Conservation (phyloP, 2,888 invertebrate species). For the Epiblema foenella region DNA sequence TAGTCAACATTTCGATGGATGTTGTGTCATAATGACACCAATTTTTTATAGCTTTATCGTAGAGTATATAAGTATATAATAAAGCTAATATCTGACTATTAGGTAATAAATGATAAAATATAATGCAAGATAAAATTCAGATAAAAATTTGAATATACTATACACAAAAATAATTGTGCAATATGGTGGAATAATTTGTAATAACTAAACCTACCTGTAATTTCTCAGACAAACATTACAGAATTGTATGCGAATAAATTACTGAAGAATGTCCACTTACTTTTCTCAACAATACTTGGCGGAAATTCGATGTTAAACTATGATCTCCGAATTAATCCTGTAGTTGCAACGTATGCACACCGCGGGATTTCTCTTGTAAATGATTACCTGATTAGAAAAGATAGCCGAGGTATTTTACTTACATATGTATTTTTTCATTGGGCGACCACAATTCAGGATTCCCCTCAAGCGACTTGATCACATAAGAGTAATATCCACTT, state of each 20-base stretch:
- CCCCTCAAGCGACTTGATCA: background rate
- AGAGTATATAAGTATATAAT: too few species aligned
- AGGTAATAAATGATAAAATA: background rate
- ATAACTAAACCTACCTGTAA: background rate
- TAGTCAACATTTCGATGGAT: too few species aligned
- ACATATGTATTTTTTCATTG: slow-evolving; percentile 18
- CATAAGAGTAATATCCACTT: background rate
- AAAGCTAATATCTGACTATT: background rate
- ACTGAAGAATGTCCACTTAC: background rate
- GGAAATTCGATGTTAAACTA: background rate
- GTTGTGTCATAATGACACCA: too few species aligned
- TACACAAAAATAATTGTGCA: background rate
- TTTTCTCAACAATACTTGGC: background rate
- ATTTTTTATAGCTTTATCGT: too few species aligned
- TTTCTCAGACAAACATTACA: background rate
- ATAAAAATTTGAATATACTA: background rate
- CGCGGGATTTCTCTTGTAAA: background rate
- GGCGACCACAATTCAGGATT: slow-evolving; percentile 14
- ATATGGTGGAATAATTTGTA: background rate
- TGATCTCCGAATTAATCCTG: background rate
- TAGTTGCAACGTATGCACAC: background rate
- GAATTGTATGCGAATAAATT: background rate
- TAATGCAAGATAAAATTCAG: background rate
- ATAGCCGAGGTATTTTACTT: background rate
- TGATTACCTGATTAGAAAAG: background rate